Conservation (phyloP, 2,113 vertebrate genomes). For the Siniperca knerii region DNA sequence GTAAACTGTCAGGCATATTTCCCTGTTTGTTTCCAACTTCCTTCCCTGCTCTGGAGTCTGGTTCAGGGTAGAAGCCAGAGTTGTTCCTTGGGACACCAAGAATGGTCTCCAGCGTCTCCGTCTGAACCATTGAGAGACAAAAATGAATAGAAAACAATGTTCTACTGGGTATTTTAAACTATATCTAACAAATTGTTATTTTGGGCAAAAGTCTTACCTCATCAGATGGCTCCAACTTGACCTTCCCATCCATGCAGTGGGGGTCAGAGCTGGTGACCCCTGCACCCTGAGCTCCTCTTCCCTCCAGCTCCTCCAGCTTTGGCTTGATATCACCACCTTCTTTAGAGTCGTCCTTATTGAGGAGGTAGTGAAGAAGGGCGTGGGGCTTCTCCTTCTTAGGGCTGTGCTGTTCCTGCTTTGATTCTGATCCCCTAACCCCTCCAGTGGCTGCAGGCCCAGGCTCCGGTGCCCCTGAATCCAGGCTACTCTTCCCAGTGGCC, state of each 20-base stretch:
- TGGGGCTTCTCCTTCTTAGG: slow-evolving; percentile 96
- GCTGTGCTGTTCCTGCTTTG: slow-evolving; percentile 94
- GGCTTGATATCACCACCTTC: slow-evolving; percentile 90
- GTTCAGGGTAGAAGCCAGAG: slow-evolving; percentile 89
- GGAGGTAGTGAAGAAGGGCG: slow-evolving; percentile 93
- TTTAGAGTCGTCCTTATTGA: slow-evolving; percentile 95
- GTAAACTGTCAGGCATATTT: slow-evolving; percentile 76
- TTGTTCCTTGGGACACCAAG: slow-evolving; percentile 89
- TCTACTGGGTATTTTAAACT: not conserved
- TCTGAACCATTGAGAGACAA: slow-evolving; percentile 67
- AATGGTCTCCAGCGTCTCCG: slow-evolving; percentile 95
- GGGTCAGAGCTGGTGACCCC: slow-evolving; percentile 85
- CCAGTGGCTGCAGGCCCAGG: slow-evolving; percentile 82
- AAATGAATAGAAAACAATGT: not conserved
- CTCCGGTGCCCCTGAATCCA: slow-evolving; percentile 85
- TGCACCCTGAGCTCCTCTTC: slow-evolving; percentile 82
- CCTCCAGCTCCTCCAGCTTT: slow-evolving; percentile 89
- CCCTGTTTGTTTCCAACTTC: slow-evolving; percentile 88
- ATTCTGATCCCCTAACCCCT: slow-evolving; percentile 70
- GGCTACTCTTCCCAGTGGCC: slow-evolving; percentile 92
- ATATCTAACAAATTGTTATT: not conserved
- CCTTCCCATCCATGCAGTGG: slow-evolving; percentile 86
- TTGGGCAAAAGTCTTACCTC: slow-evolving; percentile 84
- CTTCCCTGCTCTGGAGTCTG: slow-evolving; percentile 86
- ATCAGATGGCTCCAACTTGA: slow-evolving; percentile 91